Evolutionary conservation across 2,797 vertebrate genomes (phyloP).

Genomic region (Perodicticus potto): DNA sequence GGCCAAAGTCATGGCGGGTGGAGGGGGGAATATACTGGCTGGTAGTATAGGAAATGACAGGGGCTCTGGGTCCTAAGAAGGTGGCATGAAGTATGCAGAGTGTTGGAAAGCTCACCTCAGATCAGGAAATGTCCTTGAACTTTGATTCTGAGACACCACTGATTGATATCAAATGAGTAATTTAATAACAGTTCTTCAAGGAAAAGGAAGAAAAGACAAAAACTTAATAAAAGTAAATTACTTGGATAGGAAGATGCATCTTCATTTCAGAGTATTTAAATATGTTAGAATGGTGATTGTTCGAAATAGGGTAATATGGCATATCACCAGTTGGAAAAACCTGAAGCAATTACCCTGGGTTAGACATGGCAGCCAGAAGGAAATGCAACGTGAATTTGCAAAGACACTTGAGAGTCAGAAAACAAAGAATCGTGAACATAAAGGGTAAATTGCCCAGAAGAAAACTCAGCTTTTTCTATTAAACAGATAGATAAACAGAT

Average conservation of each 20-base stretch:
- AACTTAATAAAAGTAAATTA: background rate
- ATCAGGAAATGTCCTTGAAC: background rate
- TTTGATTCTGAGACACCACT: background rate
- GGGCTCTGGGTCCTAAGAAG: background rate
- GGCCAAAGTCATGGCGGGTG: background rate
- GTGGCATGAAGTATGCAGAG: background rate
- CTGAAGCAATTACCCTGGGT: background rate
- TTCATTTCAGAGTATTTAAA: slow-evolving; percentile 37
- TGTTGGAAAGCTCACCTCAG: background rate
- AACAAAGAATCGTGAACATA: background rate
- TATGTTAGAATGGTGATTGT: slow-evolving; percentile 10
- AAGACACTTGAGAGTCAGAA: slow-evolving; percentile 18
- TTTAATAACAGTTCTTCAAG: slow-evolving; percentile 43
- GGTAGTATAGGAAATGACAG: background rate
- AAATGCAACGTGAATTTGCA: slow-evolving; percentile 33
- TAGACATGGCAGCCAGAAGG: background rate
- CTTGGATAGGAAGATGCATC: background rate
- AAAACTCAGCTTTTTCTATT: slow-evolving; percentile 12
- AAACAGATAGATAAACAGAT: background rate
- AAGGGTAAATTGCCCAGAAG: background rate
- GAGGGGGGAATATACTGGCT: background rate
- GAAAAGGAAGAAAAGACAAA: slow-evolving; percentile 22
- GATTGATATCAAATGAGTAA: slow-evolving; percentile 18
- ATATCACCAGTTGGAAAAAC: slow-evolving; percentile 1
- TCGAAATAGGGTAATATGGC: background rate